Base-by-base conservation (phyloP, 92 coral and sea anemone species). In the Zoanthus sociatus region DNA sequence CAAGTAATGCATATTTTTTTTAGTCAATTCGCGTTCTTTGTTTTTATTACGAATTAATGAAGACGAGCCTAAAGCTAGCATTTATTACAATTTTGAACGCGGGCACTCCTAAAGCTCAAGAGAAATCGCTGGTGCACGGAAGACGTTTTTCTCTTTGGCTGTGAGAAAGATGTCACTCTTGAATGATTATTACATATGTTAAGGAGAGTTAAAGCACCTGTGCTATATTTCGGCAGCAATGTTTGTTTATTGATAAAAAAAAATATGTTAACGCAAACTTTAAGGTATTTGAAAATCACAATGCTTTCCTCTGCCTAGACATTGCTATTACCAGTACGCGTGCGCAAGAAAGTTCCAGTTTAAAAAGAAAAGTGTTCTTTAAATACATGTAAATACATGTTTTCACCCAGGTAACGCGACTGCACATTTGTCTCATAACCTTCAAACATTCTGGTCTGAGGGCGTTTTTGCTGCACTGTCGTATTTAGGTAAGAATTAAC, bases 281-380 rank as follows among this genome's bases (percentile, higher is more conserved):
- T 54, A 76, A 77, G 21, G 26, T 26, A 31, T 77, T n/a, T 12
- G 20, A 30, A 16, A 77, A 14, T 21, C 78, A 7, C 82, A 53
- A 77, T 26, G 60, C 53, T 15, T 30, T 21, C 53, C 54, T 77
- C 16, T 21, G 8, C 13, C 7, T 20, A 32, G 21, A 4, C 12
- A 42, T 73, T 73, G 56, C 46, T 12, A 4, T 30, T 45, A 77
- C 20, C 61, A 51, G 48, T 37, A 21, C 82, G 82, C 82, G 30
- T 31, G 82, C 63, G 67, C 82, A 20, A 54, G 67, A 53, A 77
- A 77, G 66, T 77, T 54, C 82, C 42, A 32, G 44, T 55, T 30
- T 21, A 63, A 66, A 16, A 30, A 53, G 67, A 53, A 7, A 26
- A 16, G 53, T 30, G 30, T 77, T 16, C 82, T 77, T 16, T n/a